These are phyloP conservation scores for Forpus xanthops DNA, from an alignment of 2,797 vertebrate genomes.

Conservation along the genomic window DNA sequence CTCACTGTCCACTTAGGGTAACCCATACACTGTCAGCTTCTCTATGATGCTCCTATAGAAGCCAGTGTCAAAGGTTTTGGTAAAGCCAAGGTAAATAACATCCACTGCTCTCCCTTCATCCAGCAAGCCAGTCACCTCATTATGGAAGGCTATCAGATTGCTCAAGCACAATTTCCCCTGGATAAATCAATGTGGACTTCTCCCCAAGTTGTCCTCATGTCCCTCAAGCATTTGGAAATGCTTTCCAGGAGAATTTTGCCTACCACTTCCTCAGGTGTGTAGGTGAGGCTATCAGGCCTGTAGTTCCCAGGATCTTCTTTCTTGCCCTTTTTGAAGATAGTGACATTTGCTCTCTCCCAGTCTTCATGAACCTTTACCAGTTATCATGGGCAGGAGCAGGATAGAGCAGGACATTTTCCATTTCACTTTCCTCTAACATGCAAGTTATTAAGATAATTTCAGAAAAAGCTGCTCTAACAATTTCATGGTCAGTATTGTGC, in stretches of 20 bases:
- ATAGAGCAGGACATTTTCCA: not conserved
- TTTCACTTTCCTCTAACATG: not conserved
- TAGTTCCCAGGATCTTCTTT: not conserved
- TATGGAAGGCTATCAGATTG: not conserved
- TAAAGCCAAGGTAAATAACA: not conserved
- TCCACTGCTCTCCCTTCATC: not conserved
- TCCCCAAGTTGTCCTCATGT: not conserved
- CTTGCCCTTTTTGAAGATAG: not conserved
- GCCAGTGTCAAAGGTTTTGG: not conserved
- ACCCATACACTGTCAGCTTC: not conserved
- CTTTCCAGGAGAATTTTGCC: not conserved
- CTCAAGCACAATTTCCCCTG: not conserved
- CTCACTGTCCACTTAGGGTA: not conserved
- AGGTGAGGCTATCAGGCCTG: not conserved
- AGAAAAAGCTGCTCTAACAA: not conserved
- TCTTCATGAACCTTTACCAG: not conserved
- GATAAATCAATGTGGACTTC: not conserved
- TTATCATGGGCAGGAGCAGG: not conserved
- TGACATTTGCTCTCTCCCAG: not conserved
- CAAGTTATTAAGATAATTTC: not conserved
- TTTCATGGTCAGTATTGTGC: not conserved
- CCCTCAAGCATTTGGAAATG: not conserved
- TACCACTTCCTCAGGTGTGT: not conserved
- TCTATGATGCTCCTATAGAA: not conserved
- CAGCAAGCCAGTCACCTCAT: not conserved